These are phyloP conservation scores for Zaprionus ornatus DNA, from an alignment of 1,140 invertebrate species.

Conservation along the genomic window DNA sequence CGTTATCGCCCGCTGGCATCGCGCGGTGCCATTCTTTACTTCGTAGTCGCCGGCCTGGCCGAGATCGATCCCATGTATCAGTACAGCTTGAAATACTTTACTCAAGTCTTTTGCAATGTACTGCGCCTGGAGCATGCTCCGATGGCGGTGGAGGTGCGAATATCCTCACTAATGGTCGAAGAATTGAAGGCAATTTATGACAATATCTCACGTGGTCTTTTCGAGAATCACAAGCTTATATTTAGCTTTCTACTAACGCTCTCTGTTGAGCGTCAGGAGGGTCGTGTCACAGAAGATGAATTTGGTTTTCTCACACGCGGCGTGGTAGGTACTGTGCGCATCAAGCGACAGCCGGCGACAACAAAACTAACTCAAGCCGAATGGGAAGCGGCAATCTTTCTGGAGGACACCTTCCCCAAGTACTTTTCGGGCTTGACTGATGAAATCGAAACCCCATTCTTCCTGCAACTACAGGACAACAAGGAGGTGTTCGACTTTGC, in stretches of 20 bases:
- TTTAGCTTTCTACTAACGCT: conserved; percentile 93
- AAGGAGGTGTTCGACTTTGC: conserved; percentile 65
- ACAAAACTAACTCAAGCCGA: conserved; percentile 80
- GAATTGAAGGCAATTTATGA: conserved; percentile 93
- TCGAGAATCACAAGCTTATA: conserved; percentile 95
- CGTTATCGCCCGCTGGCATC: conserved; percentile 93
- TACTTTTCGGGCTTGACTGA: conserved; percentile 85
- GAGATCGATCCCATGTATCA: conserved; percentile 98
- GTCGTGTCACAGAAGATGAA: conserved; percentile 62
- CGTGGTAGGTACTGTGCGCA: conserved; percentile 78
- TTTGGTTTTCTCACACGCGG: conserved; percentile 64
- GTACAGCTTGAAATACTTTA: conserved; percentile 95
- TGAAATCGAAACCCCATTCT: conserved; percentile 86
- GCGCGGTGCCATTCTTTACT: conserved; percentile 95
- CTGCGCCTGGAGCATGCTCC: conserved; percentile 87
- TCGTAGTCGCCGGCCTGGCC: conserved; percentile 93
- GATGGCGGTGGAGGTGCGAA: conserved; percentile 86
- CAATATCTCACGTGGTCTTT: conserved; percentile 94
- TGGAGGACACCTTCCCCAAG: conserved; percentile 85
- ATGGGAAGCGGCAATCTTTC: conserved; percentile 87
- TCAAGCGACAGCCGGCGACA: conserved; percentile 42
- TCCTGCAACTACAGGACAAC: conserved; percentile 86
- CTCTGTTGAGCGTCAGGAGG: conserved; percentile 88
- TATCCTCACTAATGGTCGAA: conserved; percentile 88
- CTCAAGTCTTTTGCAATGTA: conserved; percentile 90